A percentile compares a stretch with the other conserved stretches of the same genome.
Conservation (phyloP, 2,888 invertebrate genomes). For the Beris chalybata region DNA sequence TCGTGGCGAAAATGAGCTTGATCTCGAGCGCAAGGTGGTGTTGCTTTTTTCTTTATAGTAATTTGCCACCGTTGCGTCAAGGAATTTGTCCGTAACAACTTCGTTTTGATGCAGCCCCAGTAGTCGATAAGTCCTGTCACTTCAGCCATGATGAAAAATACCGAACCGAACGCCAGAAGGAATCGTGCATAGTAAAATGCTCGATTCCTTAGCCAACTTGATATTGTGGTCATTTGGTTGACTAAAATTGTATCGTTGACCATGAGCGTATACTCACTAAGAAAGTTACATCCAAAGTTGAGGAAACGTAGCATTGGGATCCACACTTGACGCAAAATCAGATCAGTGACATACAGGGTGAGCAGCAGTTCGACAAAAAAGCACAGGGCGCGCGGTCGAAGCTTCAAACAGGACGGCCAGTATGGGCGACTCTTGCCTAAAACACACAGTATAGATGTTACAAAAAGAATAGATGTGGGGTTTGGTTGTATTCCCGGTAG, state of each 20-base stretch:
- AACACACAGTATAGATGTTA: constrained; percentile 43
- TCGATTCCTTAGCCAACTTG: constrained; percentile 43
- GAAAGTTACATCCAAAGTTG: constrained; percentile 40
- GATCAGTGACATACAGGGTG: constrained; percentile 43
- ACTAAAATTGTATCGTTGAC: constrained; percentile 40
- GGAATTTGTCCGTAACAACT: no score
- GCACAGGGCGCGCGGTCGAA: constrained; percentile 39
- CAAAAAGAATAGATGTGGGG: constrained; percentile 44
- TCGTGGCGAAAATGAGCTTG: no score
- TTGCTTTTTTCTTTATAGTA: no score
- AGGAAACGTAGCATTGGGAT: constrained; percentile 43
- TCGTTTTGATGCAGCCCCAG: not conserved
- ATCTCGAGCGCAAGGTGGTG: no score
- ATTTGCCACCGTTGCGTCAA: no score
- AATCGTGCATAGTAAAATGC: constrained; percentile 44
- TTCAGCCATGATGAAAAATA: constrained; percentile 37
- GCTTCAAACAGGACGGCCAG: constrained; percentile 40
- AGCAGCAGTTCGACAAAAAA: constrained; percentile 42
- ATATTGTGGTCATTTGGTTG: constrained; percentile 39
- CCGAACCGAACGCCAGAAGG: constrained; percentile 40
- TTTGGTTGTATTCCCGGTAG: constrained; percentile 44
- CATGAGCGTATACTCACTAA: constrained; percentile 40
- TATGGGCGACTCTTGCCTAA: constrained; percentile 42
- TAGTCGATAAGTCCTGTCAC: constrained; percentile 32
- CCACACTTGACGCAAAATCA: constrained; percentile 45